Base-by-base conservation (phyloP, 2,888 invertebrate species). In the Protodeltote pygarga region DNA sequence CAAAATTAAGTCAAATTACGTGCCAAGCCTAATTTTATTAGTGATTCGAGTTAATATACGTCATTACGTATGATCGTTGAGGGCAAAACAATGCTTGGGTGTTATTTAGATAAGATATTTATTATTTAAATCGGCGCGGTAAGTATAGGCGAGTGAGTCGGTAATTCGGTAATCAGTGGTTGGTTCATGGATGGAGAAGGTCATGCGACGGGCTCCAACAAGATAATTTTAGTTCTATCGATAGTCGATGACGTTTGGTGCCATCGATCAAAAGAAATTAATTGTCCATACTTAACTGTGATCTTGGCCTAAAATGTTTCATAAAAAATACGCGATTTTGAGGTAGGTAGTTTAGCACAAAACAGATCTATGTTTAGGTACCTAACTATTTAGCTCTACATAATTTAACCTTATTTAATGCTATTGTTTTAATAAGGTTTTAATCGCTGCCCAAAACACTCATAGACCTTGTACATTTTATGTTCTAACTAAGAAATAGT, bases 131-230 rank as follows among this genome's bases (percentile, higher is more conserved):
- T 89, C 89, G 83, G 79, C 76, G 79, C 74, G 73, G 75, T 92
- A 92, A 92, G 87, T 92, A 92, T 92, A 92, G 91, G 75, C 78
- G 77, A 83, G 75, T 75, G 73, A 75, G 73, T 55, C 75, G 83
- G 90, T 92, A 91, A 92, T 92, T 92, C 84, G 89, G 91, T 92
- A 92, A 92, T 92, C 81, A 87, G 77, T 73, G 88, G 91, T 85
- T 89, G 75, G 80, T 79, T 80, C 80, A 75, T 71, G 77, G 75
- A 54, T 74, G 78, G 78, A 76, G 86, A 88, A 92, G 92, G 92
- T 91, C 90, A 83, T 47, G 41, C 72, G 50, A 59, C 69, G 64
- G 54, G 64, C 65, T 41, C 74, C 77, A 84, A 86, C 79, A 73
- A 83, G 83, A 81, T 85, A 78, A 83, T 85, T 77, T 75, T 75